Evolutionary conservation across 2,888 invertebrate genomes (phyloP).

Genomic region (Dyspetes luteomarginatus): DNA sequence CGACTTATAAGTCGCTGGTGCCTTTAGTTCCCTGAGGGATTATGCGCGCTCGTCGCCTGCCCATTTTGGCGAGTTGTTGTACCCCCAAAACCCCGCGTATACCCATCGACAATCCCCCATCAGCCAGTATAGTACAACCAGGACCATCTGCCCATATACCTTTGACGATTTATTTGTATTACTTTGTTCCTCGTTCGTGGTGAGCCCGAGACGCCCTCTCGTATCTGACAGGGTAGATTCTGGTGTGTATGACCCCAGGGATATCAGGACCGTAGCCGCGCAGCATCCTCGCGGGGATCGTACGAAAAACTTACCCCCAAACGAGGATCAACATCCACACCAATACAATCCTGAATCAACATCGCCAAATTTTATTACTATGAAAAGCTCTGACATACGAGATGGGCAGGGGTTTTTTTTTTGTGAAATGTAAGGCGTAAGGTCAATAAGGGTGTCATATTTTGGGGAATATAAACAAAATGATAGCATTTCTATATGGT

Average conservation of each 20-base stretch:
- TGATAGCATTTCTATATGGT: neutral
- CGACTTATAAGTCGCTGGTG: constrained; percentile 48
- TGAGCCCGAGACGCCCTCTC: constrained; percentile 56
- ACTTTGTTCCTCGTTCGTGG: constrained; percentile 70
- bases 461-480: neutral
- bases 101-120: constrained; percentile 62
- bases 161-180: constrained; percentile 80
- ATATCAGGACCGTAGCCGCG: constrained; percentile 8
- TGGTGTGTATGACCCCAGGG: constrained; percentile 44
- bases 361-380: constrained; percentile 14
- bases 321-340: constrained; percentile 31
- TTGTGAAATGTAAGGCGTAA: neutral
- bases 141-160: constrained; percentile 74
- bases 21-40: constrained; percentile 46
- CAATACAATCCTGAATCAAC: constrained; percentile 11
- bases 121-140: constrained; percentile 62
- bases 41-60: constrained; percentile 50
- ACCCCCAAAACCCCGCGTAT: constrained; percentile 11
- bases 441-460: neutral
- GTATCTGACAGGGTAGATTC: constrained; percentile 7
- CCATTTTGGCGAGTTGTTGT: constrained; percentile 38
- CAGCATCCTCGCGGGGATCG: constrained; percentile 34
- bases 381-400: neutral
- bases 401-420: neutral
- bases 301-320: constrained; percentile 38